Evolutionary conservation across 2,797 vertebrate genomes (phyloP), one percentile per base, ranked within the genome.

Genomic region (Intellagama lesueurii): DNA sequence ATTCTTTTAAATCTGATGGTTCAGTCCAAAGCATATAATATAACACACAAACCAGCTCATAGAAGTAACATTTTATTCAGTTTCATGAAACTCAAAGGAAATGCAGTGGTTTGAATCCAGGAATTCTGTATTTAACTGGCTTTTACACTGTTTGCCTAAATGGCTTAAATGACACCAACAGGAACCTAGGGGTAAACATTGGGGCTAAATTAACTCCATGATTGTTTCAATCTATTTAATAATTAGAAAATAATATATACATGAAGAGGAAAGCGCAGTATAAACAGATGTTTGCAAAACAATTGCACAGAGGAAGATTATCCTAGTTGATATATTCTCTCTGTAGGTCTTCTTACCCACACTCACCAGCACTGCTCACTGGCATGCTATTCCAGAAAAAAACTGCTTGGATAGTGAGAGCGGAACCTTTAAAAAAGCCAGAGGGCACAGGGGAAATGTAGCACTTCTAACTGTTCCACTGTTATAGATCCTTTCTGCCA

Each of bases 181-280:
- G 12, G 40, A 86, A 86, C 14, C 85, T 12, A 32, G 30, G 78
- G 64, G 17, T 86, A 47, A 30, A 66, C 30, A 68, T 49, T 11
- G 35, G 85, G 78, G 44, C 30, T 68, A 87, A 87, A 87, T 26
- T 79, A 52, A 87, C 79, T 44, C n/a, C 85, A 79, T 26, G 44
- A 78, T 32, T 79, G 30, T 19, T 87, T 79, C 30, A 49, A 47
- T 69, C 30, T 60, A 87, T 78, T 52, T 69, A 49, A 66, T 52
- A 79, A 49, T 35, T 69, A 69, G 64, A 49, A 87, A 79, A 17
- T 35, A 79, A 69, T 78, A 47, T 86, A 77, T 86, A 22, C 28
- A 26, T 7, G 24, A 11, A 87, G 85, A 16, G 32, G 40, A 68
- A 79, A 78, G 24, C 44, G 32, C 22, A n/a, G n/a, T 68, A 79